These are phyloP conservation scores for Lophius piscatorius DNA, from an alignment of 2,113 vertebrate genomes.

Conservation along the genomic window DNA sequence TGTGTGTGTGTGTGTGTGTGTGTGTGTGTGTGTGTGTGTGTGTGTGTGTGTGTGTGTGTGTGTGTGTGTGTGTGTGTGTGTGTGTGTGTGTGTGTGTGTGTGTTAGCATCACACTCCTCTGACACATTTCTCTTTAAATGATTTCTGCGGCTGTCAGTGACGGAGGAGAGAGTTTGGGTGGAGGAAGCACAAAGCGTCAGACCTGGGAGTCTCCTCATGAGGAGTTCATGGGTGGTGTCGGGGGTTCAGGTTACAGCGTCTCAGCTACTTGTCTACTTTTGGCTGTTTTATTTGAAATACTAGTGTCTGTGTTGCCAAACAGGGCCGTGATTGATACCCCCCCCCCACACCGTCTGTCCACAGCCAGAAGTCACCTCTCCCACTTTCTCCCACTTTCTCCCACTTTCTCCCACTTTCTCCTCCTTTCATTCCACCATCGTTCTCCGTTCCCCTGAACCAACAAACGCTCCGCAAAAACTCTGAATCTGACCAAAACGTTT, in stretches of 20 bases:
- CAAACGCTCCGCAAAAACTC: too few species aligned
- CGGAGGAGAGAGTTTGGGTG: conserved; percentile 17
- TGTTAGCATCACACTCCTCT: conserved; percentile 91
- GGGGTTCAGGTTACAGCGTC: conserved; percentile 73
- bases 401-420: conserved; percentile 37
- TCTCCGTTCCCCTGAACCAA: conserved; percentile 39
- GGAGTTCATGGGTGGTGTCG: conserved; percentile 58
- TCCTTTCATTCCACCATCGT: conserved; percentile 45
- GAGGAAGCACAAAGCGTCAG: conserved; percentile 46
- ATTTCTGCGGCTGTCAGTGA: conserved; percentile 98
- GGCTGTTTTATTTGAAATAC: conserved; percentile 81
- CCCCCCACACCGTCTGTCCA: conserved; percentile 28
- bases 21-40: too few species aligned
- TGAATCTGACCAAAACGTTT: too few species aligned
- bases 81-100: conserved; percentile 74
- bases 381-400: too few species aligned
- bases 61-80: conserved; percentile 67
- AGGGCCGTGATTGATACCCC: conserved; percentile 80
- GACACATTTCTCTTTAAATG: conserved; percentile 99
- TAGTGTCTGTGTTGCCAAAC: conserved; percentile 83
- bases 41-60: too few species aligned
- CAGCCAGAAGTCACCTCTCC: conserved; percentile 68
- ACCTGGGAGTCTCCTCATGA: conserved; percentile 19
- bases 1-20: too few species aligned
- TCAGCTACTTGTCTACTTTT: conserved; percentile 75